Evolutionary conservation across 2,888 invertebrate genomes (phyloP).

Genomic region (Unio delphinus): DNA sequence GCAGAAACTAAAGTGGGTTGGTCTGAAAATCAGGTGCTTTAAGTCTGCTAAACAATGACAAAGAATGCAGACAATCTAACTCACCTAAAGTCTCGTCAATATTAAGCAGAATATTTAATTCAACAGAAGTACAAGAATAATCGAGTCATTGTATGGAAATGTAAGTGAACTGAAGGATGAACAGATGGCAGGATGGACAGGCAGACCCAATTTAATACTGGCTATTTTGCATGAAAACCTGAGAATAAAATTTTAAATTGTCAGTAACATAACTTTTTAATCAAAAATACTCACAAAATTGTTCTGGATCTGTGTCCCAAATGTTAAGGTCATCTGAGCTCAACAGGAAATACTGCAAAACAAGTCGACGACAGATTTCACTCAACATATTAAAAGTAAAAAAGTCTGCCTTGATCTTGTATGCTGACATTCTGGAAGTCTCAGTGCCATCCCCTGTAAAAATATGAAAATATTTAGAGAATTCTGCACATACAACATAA

Average conservation of each 20-base stretch:
- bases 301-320: constrained; percentile 94
- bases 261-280: neutral
- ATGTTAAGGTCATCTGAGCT: constrained; percentile 86
- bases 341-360: constrained; percentile 89
- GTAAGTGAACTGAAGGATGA: too few species aligned
- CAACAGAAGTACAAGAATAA: too few species aligned
- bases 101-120: too few species aligned
- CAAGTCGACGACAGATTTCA: constrained; percentile 87
- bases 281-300: constrained; percentile 77
- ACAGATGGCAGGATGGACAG: too few species aligned
- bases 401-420: constrained; percentile 82
- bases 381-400: constrained; percentile 83
- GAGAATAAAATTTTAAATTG: neutral
- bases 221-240: neutral
- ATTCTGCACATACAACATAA: too few species aligned
- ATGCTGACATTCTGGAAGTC: constrained; percentile 75
- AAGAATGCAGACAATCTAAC: too few species aligned
- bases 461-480: neutral
- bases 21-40: too few species aligned
- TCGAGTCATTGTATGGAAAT: too few species aligned
- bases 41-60: too few species aligned
- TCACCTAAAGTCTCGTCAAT: too few species aligned
- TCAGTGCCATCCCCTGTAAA: neutral
- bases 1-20: too few species aligned
- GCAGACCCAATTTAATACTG: too few species aligned